Percentiles rank a stretch among this genome's conserved stretches.
phyloP scores from a whole-genome alignment of 1,140 invertebrate species.

The Ridgeia piscesae region DNA sequence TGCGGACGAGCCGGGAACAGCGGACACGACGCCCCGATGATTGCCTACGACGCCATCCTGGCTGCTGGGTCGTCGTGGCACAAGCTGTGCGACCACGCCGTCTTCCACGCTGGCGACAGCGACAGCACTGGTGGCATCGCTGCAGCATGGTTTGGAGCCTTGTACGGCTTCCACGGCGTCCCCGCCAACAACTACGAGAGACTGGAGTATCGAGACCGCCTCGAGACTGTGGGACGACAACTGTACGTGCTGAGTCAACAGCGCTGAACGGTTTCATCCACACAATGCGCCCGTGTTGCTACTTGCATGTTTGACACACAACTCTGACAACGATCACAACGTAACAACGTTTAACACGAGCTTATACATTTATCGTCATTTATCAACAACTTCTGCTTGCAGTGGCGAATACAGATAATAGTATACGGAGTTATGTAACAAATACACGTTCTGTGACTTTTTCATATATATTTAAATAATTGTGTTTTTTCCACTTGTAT shows the following conservation, averaged over 20 bases:
- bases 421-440: no score
- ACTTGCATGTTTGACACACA: no score
- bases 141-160: conserved; percentile 52
- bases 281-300: no score
- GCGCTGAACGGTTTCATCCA: neutral
- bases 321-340: no score
- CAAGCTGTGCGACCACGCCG: conserved; percentile 47
- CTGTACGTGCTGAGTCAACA: neutral
- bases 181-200: conserved; percentile 38
- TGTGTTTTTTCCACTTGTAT: no score
- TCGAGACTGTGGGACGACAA: neutral
- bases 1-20: conserved; percentile 51
- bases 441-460: no score
- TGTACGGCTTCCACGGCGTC: conserved; percentile 50
- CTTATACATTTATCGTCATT: no score
- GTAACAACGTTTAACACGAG: no score
- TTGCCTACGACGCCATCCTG: conserved; percentile 56
- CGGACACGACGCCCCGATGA: conserved; percentile 56
- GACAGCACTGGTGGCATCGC: conserved; percentile 56
- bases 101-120: conserved; percentile 55
- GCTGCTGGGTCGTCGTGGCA: conserved; percentile 42
- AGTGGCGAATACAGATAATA: no score
- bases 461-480: no score
- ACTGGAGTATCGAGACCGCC: conserved; percentile 11
- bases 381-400: no score